phyloP scores from a whole-genome alignment of 2,888 invertebrate genomes.

The Eupithecia subfuscata region DNA sequence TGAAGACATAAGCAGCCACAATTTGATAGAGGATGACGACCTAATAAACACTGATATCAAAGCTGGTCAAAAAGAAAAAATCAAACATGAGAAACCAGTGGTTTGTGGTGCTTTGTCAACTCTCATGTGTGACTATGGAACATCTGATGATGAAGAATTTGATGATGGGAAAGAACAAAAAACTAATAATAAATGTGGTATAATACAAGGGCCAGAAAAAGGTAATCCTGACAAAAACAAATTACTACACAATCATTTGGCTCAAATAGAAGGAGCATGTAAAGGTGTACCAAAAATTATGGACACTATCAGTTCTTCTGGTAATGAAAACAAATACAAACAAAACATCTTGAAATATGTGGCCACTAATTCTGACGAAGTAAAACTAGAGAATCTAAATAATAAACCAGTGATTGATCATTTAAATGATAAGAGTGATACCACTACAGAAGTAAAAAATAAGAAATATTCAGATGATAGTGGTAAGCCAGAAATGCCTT shows the following conservation, averaged over 20 bases:
- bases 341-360: background rate
- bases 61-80: background rate
- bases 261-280: background rate
- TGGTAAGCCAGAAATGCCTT: background rate
- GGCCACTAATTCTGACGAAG: background rate
- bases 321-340: background rate
- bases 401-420: background rate
- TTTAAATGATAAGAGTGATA: background rate
- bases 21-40: conserved; percentile 72
- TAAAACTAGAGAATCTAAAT: background rate
- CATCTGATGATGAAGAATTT: conserved; percentile 80
- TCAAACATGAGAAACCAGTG: conserved; percentile 46
- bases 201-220: conserved; percentile 7
- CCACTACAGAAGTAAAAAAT: background rate
- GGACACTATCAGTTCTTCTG: background rate
- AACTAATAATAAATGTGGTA: background rate
- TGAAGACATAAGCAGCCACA: conserved; percentile 44
- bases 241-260: background rate
- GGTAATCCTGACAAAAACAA: background rate
- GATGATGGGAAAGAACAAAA: conserved; percentile 17
- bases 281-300: background rate
- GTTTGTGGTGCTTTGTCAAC: conserved; percentile 83
- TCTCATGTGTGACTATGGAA: conserved; percentile 83
- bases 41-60: conserved; percentile 16
- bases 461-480: background rate